Percentiles rank a stretch among this genome's conserved stretches.
Evolutionary conservation across 2,888 invertebrate species (phyloP).

Genomic region (Tenthredo livida): DNA sequence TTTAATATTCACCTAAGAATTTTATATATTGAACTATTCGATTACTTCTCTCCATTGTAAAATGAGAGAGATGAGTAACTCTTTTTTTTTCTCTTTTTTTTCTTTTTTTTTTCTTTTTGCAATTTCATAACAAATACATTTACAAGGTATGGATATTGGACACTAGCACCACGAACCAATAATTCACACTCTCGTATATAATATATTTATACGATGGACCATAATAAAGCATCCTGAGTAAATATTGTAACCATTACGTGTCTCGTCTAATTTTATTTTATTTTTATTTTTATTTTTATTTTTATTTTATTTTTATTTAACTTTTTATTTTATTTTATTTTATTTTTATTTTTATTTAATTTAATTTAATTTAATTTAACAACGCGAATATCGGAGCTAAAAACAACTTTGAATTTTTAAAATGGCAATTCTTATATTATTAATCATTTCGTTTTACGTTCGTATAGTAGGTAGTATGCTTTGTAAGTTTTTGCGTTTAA

Average conservation of each 20-base stretch:
- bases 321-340: not conserved
- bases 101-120: not conserved
- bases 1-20: constrained; percentile 67
- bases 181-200: constrained; percentile 71
- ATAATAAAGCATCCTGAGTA: constrained; percentile 78
- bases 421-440: constrained; percentile 54
- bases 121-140: constrained; percentile 69
- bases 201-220: constrained; percentile 64
- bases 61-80: constrained; percentile 26
- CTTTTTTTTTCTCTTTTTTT: not conserved
- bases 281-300: not conserved
- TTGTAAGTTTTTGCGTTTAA: constrained; percentile 55
- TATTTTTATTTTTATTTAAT: not conserved
- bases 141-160: constrained; percentile 68
- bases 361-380: constrained; percentile 61
- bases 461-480: constrained; percentile 58
- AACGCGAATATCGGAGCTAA: constrained; percentile 68
- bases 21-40: constrained; percentile 64
- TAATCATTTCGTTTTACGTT: constrained; percentile 62
- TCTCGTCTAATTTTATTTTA: constrained; percentile 66
- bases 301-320: not conserved
- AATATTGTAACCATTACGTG: constrained; percentile 77
- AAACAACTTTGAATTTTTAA: constrained; percentile 50
- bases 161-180: constrained; percentile 75
- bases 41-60: constrained; percentile 55